phyloP scores from a whole-genome alignment of 1,140 invertebrate genomes.

The Trigoniulus corallinus region DNA sequence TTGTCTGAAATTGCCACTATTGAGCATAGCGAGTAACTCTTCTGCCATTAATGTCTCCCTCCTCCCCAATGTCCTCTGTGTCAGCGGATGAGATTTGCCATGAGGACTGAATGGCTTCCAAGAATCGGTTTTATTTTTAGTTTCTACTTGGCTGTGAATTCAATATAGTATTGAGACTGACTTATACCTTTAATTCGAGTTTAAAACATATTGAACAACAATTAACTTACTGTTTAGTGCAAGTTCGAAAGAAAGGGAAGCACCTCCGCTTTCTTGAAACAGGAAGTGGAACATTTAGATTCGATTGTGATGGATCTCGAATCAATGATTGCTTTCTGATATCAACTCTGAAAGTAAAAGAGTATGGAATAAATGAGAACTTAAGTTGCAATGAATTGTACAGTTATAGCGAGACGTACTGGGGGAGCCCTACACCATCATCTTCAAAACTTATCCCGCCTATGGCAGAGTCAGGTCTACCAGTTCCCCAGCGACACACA shows the following conservation, averaged over 20 bases:
- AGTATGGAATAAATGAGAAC: too few species aligned
- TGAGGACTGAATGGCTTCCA: neutral
- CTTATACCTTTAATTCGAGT: neutral
- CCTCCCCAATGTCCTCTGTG: slow-evolving; percentile 2
- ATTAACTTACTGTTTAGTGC: neutral
- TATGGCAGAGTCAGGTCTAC: too few species aligned
- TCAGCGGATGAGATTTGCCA: neutral
- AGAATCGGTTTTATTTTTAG: neutral
- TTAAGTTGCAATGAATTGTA: too few species aligned
- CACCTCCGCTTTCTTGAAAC: too few species aligned
- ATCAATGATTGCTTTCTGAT: too few species aligned
- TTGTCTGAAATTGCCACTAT: neutral
- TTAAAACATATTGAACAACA: neutral
- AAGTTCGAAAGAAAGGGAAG: neutral
- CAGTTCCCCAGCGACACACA: too few species aligned
- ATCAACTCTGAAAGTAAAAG: too few species aligned
- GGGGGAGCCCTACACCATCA: too few species aligned
- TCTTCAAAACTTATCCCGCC: too few species aligned
- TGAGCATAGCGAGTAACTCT: slow-evolving; percentile 6
- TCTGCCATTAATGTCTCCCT: slow-evolving; percentile 1
- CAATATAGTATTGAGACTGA: neutral
- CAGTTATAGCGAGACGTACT: too few species aligned
- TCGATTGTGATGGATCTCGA: too few species aligned
- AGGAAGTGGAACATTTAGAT: too few species aligned
- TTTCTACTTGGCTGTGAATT: neutral